These are phyloP conservation scores for Collichthys lucidus DNA, from an alignment of 2,113 vertebrate genomes.

Conservation along the genomic window DNA sequence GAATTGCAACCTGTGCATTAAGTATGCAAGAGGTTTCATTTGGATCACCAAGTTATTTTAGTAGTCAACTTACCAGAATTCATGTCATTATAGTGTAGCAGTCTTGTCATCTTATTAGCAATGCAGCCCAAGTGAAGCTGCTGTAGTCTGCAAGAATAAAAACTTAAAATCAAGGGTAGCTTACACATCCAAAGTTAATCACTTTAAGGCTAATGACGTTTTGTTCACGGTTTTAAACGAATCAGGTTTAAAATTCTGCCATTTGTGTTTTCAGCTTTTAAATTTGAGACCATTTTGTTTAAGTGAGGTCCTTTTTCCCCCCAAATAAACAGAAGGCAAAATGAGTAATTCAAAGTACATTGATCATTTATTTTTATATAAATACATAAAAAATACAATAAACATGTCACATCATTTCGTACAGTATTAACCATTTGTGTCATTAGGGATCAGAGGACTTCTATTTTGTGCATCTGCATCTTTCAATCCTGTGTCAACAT, in stretches of 20 bases:
- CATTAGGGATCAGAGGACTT: slow-evolving; percentile 6
- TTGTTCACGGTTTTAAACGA: no score
- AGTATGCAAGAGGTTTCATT: no score
- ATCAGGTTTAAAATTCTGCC: no score
- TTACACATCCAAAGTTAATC: background rate
- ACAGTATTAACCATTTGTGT: slow-evolving; percentile 53
- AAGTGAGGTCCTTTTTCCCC: no score
- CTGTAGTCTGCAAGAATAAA: background rate
- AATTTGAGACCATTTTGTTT: no score
- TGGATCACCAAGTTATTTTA: no score
- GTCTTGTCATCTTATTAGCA: background rate
- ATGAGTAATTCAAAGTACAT: slow-evolving; percentile 30
- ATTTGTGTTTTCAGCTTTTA: no score
- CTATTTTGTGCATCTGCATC: slow-evolving; percentile 2
- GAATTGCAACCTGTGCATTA: no score
- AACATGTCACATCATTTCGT: slow-evolving; percentile 66
- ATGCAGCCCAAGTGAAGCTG: background rate
- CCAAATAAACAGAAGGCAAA: background rate
- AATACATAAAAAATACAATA: slow-evolving; percentile 82
- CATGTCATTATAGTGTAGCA: background rate
- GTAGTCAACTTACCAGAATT: background rate
- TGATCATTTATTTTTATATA: slow-evolving; percentile 80
- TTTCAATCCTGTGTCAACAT: slow-evolving; percentile 25
- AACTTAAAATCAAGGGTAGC: background rate
- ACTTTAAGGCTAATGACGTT: background rate